Evolutionary conservation across 53 echinoderm and acorn worm species (phyloP), one percentile per base, ranked within the genome.

Genomic region (Patiria pectinifera): DNA sequence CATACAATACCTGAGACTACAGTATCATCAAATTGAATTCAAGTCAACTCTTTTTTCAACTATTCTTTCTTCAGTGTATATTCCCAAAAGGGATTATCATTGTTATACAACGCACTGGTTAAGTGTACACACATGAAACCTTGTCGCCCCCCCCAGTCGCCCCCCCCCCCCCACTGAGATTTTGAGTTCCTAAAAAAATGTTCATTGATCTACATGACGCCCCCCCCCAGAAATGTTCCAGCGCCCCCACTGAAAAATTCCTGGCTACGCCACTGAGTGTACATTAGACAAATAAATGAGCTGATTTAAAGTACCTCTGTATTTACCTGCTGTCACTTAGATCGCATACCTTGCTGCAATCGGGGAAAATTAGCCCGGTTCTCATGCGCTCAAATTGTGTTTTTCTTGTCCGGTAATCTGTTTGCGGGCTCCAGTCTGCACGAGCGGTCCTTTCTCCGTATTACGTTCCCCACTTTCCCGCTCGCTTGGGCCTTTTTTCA

Each of bases 321-420:
- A 53, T 86, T 74, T 71, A 86, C 86, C 49, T 53, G 58, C 22
- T 75, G 86, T 75, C 70, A 86, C 71, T 86, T 71, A 86, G 43
- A 7, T 45, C 45, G 86, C 23, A 25, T 48, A 86, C 86, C 69
- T 86, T 25, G 48, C 48, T 58, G 86, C 69, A 86, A 72, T 86
- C 48, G 75, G 12, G 48, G 62, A 88, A 5, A 76, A 78, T 88
- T 61, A 78, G 77, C 78, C 61, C 59, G 9, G 48, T 88, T 59
- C 87, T 87, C 59, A 78, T 88, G 78, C 77, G 88, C 77, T 78
- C 77, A 88, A 88, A 78, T 77, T 43, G 78, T 88, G 88, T 88
- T 88, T 53, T 88, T 78, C 88, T 88, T 78, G 61, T 58, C 88
- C 88, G 47, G 59, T 78, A 88, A 88, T 88, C 88, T 77, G 18